Evolutionary conservation across 2,113 vertebrate species (phyloP), one percentile per base, ranked within the genome.

Genomic region (Pseudonaja textilis): DNA sequence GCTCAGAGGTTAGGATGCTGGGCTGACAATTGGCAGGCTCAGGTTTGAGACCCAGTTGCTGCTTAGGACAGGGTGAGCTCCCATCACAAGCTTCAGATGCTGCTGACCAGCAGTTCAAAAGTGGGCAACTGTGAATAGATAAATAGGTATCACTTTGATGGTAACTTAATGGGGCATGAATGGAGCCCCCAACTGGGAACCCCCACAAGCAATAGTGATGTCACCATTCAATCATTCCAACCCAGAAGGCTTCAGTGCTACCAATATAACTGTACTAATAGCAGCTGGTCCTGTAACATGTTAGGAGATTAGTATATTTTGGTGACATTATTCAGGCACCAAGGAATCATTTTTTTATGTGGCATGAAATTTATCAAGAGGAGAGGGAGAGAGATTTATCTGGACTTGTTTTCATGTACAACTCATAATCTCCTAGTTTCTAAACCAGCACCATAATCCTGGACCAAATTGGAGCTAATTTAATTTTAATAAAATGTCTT

Each of bases 291-390:
- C 34, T 59, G 39, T 22, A 92, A 74, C 45, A 85, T 25, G 57
- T 89, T 92, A 92, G 89, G 88, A 89, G 54, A 26, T 45, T 89
- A 20, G n/a, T 54, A 55, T 74, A 89, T 89, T 89, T 85, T 45
- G 59, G 69, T 57, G 69, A 89, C 74, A 69, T 64, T 91, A 59
- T 47, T 92, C 26, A 64, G 91, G 57, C 57, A 50, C 39, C 14
- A 87, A 85, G 52, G 87, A 64, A 92, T 81, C 39, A 29, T 92
- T 81, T 54, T 39, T 45, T 61, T 81, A n/a, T 26, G 56, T 69
- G 34, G 88, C 88, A 89, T 89, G 88, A 26, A 59, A 10, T 85
- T 54, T 59, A 59, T 85, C 88, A 59, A 34, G 61, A 85, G 56
- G 56, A 59, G 56, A 59, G 22, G 56, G 22, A 54, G 12, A 54